phyloP scores from a whole-genome alignment of 2,113 vertebrate genomes.

The Actenoides hombroni region DNA sequence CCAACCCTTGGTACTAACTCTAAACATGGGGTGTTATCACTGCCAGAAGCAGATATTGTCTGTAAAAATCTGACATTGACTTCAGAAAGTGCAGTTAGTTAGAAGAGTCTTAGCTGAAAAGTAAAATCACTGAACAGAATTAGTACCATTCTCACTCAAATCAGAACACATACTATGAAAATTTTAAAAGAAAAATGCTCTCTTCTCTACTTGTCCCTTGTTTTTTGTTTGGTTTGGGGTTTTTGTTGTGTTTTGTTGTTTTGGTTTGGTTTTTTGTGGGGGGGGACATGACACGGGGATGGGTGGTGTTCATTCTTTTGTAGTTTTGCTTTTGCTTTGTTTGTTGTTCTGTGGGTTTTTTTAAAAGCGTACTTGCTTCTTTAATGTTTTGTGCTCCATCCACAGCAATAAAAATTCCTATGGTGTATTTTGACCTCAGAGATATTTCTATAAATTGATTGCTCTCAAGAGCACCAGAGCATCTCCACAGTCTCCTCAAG shows the following conservation, averaged over 20 bases:
- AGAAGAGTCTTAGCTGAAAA: too few species aligned
- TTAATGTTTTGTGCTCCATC: not conserved
- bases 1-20: too few species aligned
- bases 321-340: not conserved
- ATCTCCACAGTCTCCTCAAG: not conserved
- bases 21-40: too few species aligned
- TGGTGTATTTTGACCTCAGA: not conserved
- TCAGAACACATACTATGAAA: not conserved
- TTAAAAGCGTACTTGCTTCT: not conserved
- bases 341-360: not conserved
- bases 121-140: too few species aligned
- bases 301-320: not conserved
- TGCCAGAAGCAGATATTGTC: too few species aligned
- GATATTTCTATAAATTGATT: not conserved
- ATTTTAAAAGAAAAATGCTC: not conserved
- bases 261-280: not conserved
- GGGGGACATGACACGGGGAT: too few species aligned
- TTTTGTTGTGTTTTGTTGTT: not conserved
- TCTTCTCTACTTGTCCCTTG: not conserved
- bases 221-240: not conserved
- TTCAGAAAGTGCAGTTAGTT: too few species aligned
- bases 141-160: too few species aligned
- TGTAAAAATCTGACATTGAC: too few species aligned
- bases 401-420: not conserved
- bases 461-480: not conserved